phyloP scores from a whole-genome alignment of 2,888 invertebrate species.

The Eurois occulta region DNA sequence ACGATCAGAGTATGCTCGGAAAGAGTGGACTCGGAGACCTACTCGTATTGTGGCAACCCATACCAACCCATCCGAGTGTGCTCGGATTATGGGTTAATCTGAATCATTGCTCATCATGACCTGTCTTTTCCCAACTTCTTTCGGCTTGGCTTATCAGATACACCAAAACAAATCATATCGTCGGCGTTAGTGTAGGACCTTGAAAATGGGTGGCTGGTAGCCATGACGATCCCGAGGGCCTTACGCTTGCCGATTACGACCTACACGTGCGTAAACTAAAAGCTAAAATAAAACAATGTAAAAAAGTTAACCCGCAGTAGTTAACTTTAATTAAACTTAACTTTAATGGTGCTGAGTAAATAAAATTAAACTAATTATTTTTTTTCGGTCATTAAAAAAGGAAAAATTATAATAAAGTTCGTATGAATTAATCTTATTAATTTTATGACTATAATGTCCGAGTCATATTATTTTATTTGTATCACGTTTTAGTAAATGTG shows the following conservation, averaged over 20 bases:
- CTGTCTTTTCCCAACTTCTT: too few relatives aligned
- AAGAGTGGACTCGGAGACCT: too few relatives aligned
- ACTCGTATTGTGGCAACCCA: too few relatives aligned
- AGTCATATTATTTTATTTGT: neutral
- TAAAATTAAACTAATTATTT: neutral
- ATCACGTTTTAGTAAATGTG: neutral
- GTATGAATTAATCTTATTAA: neutral
- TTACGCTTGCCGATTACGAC: neutral
- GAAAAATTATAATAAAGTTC: neutral
- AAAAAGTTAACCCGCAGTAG: neutral
- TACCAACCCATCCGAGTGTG: too few relatives aligned
- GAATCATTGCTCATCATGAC: too few relatives aligned
- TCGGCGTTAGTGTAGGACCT: too few relatives aligned
- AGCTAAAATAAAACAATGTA: neutral
- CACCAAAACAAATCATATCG: too few relatives aligned
- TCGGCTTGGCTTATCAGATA: too few relatives aligned
- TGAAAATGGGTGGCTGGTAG: too few relatives aligned
- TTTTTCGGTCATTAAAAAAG: neutral
- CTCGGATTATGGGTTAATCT: too few relatives aligned
- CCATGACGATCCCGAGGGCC: too few relatives aligned
- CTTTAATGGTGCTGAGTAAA: neutral
- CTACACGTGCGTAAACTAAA: neutral
- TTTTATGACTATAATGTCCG: neutral
- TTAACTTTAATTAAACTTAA: neutral
- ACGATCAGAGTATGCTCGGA: too few relatives aligned